Base-by-base conservation (phyloP, 1,140 invertebrate genomes). In the Penaeus indicus region DNA sequence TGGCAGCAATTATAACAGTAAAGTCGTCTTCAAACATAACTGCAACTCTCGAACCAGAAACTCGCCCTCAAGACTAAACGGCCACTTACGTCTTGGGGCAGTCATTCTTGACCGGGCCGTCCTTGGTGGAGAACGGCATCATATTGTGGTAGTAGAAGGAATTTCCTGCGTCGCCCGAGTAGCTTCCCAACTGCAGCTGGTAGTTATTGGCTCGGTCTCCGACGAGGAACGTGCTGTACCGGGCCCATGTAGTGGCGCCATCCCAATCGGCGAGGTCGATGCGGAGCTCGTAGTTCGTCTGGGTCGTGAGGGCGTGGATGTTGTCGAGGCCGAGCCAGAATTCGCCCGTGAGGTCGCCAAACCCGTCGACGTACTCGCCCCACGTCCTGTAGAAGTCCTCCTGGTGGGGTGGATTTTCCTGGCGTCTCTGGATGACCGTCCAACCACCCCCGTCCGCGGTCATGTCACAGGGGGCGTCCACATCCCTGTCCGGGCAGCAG, bases 281-380 rank as follows among this genome's bases (percentile, higher is more conserved):
- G 61, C 90, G 81, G 19, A 92, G 62, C 22, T 89, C 80, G 83
- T 87, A 62, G 21, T 90, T 82, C 3, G 89, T 75, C 3, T 85
- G 60, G 18, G 83, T 80, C 1, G 90, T 91, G 19, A 92, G 79
- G 32, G 77, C 72, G 18, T 89, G 80, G 13, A 92, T 90, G 81
- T 85, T 86, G 64, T 89, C 78, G 21, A 91, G 82, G 16, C 92
- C 94, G 11, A 94, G 77, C 93, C 93, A 94, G 82, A 92, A 92
- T 83, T 92, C 92, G 21, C 91, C 90, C 21, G 90, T 92, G 11
- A 92, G 89, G 69, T 93, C 92, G 13, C 94, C 94, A 90, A 94
- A 94, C 1, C 94, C 94, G 32, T 92, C 84, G 83, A 92, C 92
- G 90, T 94, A 94, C 61, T 94, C 93, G 25, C 92, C 84, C 94